Conservation (phyloP, 92 coral and sea anemone species). For the Palythoa grandis region DNA sequence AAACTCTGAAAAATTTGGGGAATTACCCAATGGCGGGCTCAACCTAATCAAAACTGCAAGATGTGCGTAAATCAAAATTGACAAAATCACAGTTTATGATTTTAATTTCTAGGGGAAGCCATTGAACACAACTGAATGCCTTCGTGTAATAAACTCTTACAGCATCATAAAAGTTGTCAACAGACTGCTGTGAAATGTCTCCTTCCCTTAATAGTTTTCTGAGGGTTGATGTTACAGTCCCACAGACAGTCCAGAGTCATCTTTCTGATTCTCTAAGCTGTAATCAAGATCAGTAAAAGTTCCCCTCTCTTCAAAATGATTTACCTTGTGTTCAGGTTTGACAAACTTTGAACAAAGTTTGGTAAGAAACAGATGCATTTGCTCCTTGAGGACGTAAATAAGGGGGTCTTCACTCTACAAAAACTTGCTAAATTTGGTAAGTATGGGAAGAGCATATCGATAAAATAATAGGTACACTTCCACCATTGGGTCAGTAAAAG, state of each 20-base stretch:
- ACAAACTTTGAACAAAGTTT: slow-evolving; percentile 37
- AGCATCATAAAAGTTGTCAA: slow-evolving; percentile 47
- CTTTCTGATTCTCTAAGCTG: slow-evolving; percentile 31
- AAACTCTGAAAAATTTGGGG: neutral
- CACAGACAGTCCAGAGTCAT: slow-evolving; percentile 23
- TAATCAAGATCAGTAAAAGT: slow-evolving; percentile 15
- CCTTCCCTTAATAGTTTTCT: slow-evolving; percentile 34
- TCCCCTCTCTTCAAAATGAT: slow-evolving; percentile 28
- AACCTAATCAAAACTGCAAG: neutral
- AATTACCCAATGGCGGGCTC: neutral
- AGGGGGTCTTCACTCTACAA: slow-evolving; percentile 46
- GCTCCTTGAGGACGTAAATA: slow-evolving; percentile 35
- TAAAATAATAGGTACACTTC: slow-evolving; percentile 44
- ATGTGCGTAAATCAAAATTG: neutral
- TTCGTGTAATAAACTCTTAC: slow-evolving; percentile 46
- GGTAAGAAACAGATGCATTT: slow-evolving; percentile 4
- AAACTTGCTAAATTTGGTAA: slow-evolving; percentile 43
- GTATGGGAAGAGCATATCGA: slow-evolving; percentile 35
- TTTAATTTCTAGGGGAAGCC: slow-evolving; percentile 45
- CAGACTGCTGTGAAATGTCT: slow-evolving; percentile 5
- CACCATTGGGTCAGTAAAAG: slow-evolving; percentile 29
- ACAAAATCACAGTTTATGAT: slow-evolving; percentile 7
- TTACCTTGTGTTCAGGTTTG: slow-evolving; percentile 13
- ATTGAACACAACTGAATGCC: slow-evolving; percentile 38
- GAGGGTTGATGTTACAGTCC: slow-evolving; percentile 16